phyloP scores from a whole-genome alignment of 2,797 vertebrate genomes.

The Melanotaenia parkinsoni region DNA sequence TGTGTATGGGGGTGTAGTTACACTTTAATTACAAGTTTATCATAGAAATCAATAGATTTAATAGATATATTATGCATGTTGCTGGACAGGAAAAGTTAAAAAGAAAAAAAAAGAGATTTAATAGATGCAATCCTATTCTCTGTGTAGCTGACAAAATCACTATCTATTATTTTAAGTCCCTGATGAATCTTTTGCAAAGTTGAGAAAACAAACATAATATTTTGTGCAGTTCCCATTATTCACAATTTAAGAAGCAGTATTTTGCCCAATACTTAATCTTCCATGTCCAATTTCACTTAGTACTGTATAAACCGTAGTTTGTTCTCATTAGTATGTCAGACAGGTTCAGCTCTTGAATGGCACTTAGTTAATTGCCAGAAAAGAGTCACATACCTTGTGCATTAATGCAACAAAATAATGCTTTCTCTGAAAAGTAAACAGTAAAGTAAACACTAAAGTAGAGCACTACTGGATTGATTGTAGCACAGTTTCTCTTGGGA shows the following conservation, averaged over 20 bases:
- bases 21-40: constrained; percentile 8
- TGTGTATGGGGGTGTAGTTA: too few species aligned
- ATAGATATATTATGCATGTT: too few species aligned
- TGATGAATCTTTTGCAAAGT: constrained; percentile 1
- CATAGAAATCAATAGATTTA: constrained; percentile 11
- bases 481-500: constrained; percentile 56
- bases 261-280: not conserved
- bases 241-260: not conserved
- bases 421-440: constrained; percentile 45
- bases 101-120: too few species aligned
- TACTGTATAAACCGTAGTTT: not conserved
- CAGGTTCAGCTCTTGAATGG: not conserved
- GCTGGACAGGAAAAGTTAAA: too few species aligned
- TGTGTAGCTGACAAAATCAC: constrained; percentile 12
- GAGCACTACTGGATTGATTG: constrained; percentile 49
- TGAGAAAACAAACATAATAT: not conserved
- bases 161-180: not conserved
- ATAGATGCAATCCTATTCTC: not conserved
- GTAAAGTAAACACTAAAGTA: not conserved
- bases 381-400: constrained; percentile 2
- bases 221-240: not conserved
- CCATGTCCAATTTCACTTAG: not conserved
- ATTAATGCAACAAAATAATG: constrained; percentile 27
- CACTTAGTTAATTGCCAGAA: not conserved
- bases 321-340: not conserved